Percentiles rank a stretch among this genome's conserved stretches.
phyloP scores from a whole-genome alignment of 1,140 invertebrate species.

The Limonius californicus region DNA sequence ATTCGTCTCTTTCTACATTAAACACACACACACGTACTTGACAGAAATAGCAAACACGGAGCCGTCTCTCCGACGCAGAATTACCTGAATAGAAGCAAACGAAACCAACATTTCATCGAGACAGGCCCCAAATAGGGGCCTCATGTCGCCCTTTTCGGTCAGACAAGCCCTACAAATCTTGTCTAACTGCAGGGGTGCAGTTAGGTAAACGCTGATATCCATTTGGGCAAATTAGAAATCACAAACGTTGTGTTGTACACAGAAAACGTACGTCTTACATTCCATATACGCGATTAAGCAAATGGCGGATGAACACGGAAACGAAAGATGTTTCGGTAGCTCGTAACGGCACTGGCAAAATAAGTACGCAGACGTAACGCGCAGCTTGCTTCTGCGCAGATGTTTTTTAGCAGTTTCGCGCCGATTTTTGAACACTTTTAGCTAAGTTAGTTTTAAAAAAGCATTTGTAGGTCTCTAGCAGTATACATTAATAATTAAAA shows the following conservation, averaged over 20 bases:
- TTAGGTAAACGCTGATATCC: conserved; percentile 45
- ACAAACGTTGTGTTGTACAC: conserved; percentile 26
- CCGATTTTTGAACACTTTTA: not conserved
- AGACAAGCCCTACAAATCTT: conserved; percentile 48
- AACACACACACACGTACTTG: not conserved
- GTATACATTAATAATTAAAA: too few relatives aligned
- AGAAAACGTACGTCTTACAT: conserved; percentile 26
- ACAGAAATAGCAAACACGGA: not conserved
- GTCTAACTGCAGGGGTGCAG: conserved; percentile 44
- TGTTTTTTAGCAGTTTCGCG: not conserved
- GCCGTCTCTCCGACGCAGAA: not conserved
- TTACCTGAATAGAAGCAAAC: conserved; percentile 47
- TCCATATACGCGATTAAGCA: not conserved
- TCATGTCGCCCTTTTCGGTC: conserved; percentile 47
- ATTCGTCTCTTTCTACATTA: conserved; percentile 16
- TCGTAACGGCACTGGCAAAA: not conserved
- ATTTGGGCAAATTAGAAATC: conserved; percentile 38
- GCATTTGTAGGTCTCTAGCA: too few relatives aligned
- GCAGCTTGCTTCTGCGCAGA: not conserved
- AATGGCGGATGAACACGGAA: conserved; percentile 4
- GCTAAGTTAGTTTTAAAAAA: too few relatives aligned
- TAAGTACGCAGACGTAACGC: conserved; percentile 22
- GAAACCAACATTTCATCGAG: conserved; percentile 48
- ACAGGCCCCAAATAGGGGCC: conserved; percentile 48
- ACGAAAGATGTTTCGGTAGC: not conserved